Conservation (phyloP, 1,140 invertebrate species). For the Atta cephalotes region DNA sequence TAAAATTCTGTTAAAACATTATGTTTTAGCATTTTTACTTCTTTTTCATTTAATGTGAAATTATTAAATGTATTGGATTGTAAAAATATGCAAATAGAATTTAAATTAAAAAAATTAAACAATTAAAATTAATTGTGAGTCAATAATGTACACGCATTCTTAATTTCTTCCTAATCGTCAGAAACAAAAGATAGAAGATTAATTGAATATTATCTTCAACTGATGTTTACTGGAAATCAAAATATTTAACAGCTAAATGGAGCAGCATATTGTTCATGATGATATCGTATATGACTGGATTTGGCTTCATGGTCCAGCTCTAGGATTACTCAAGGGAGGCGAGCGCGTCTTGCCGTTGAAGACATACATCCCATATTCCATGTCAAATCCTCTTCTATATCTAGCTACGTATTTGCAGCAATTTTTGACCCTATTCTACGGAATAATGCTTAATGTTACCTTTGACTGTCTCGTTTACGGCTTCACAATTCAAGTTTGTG, state of each 20-base stretch:
- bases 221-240: neutral
- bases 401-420: conserved; percentile 38
- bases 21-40: too few species aligned
- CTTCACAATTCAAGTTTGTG: conserved; percentile 46
- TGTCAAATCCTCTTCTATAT: conserved; percentile 5
- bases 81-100: neutral
- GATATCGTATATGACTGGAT: neutral
- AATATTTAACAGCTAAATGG: conserved; percentile 47
- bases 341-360: conserved; percentile 19
- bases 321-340: neutral
- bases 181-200: neutral
- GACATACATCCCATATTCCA: conserved; percentile 25
- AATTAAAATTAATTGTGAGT: neutral
- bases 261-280: conserved; percentile 36
- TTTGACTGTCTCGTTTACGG: conserved; percentile 51
- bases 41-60: too few species aligned
- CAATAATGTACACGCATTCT: neutral
- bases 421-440: neutral
- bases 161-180: neutral
- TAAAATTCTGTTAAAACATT: neutral
- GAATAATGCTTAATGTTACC: conserved; percentile 34
- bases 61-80: neutral
- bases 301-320: neutral
- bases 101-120: neutral
- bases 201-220: neutral